Evolutionary conservation across 2,797 vertebrate species (phyloP), one percentile per base, ranked within the genome.

Genomic region (Microtus californicus): DNA sequence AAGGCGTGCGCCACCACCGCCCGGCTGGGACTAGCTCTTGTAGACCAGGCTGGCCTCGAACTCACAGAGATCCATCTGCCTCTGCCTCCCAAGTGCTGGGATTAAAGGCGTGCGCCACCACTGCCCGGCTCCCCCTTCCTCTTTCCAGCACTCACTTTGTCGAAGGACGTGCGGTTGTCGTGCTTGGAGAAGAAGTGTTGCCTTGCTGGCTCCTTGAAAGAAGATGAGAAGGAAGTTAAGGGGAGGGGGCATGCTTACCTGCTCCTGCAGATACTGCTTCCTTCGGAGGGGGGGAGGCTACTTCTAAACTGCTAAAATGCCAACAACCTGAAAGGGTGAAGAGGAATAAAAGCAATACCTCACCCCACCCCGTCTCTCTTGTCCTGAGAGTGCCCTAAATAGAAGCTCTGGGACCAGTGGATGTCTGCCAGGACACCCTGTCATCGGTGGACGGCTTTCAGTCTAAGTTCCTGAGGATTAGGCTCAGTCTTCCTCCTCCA

Each of bases 81-180:
- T 48, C 11, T 48, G 48, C 48, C 2, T 48, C 48, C 48, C 10
- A 11, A 48, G 48, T 48, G 11, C 48, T 48, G 48, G 48, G 48
- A 48, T 48, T 48, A 48, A 48, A 48, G 48, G 48, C 45, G 1
- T 45, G 7, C 45, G 6, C 45, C 48, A 48, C 48, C 48, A 48
- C 48, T 2, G 2, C 48, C 48, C 48, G 11, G 11, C 0, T 37
- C 79, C 27, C 81, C 29, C 43, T 79, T 45, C 63, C 82, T 86
- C 37, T 80, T 34, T 82, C 37, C 29, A 67, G 61, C 31, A 98
- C 98, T 98, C 96, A 98, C 98, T n/a, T 90, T 97, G 95, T 98
- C 98, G 5, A 96, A 98, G 78, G 97, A 96, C 37, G 97, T 97
- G 0, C 97, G 97, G 94, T 98, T 98, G 95, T 98, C 98, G 6